Evolutionary conservation across 2,113 vertebrate genomes (phyloP).

Genomic region (Myotis brandtii): DNA sequence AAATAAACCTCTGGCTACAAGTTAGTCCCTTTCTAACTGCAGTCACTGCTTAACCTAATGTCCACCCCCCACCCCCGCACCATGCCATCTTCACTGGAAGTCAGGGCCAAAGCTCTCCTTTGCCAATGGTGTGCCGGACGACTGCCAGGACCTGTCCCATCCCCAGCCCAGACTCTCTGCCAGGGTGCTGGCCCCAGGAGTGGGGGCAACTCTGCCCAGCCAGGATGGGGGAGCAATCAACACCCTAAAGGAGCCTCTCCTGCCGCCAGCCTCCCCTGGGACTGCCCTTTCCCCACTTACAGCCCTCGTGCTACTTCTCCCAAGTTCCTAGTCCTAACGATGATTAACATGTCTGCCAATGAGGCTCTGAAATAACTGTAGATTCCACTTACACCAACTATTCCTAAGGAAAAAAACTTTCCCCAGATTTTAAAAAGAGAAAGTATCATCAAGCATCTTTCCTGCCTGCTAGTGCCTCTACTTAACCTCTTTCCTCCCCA

Average conservation of each 20-base stretch:
- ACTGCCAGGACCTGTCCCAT: not conserved
- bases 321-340: not conserved
- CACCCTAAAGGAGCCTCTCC: not conserved
- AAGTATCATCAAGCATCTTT: accelerated
- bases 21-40: not conserved
- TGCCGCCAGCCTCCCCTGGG: not conserved
- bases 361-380: not conserved
- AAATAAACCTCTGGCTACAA: not conserved
- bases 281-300: not conserved
- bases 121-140: accelerated
- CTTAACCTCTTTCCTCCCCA: too few relatives aligned
- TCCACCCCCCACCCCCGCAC: accelerated
- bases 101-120: not conserved
- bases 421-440: not conserved
- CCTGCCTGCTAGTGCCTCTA: not conserved
- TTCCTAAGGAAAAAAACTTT: not conserved
- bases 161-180: not conserved
- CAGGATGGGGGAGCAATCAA: not conserved
- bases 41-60: not conserved
- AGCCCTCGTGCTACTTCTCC: not conserved
- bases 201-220: not conserved
- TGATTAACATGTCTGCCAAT: not conserved
- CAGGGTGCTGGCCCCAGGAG: too few relatives aligned
- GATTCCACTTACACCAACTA: not conserved
- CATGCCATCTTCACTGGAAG: too few relatives aligned